Evolutionary conservation across 1,140 invertebrate genomes (phyloP), one percentile per base, ranked within the genome.

Genomic region (Zaprionus africanus): DNA sequence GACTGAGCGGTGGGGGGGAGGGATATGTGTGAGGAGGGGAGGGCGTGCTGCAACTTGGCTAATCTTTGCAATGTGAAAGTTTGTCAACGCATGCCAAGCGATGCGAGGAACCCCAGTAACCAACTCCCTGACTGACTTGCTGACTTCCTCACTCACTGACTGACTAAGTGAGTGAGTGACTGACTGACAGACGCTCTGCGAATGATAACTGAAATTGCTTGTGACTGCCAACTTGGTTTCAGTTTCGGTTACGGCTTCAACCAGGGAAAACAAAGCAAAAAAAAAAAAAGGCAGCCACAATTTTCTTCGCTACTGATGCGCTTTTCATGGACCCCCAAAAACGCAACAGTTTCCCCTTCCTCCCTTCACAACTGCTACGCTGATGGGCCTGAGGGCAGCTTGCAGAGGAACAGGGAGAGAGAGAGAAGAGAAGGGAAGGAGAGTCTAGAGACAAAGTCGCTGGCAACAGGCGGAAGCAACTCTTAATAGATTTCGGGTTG

Each of bases 401-500:
- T 6, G 38, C 9, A 11, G 9, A 34, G 9, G 9, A 9, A 11
- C 3, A 11, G 31, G 5, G 5, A 15, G 5, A 6, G 13, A 0
- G 31, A 13, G 68, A 9, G 26, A 0, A 7, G 28, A 7, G 28
- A 5, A 6, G 28, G 1, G 12, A 5, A 4, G 13, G 15, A 13
- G 43, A 15, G 68, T 36, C 41, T 63, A 28, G 53, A 54, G 54
- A 54, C 56, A 46, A 17, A n/a, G 41, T 57, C 38, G 63, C 31
- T 71, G 73, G 73, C 68, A 76, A 76, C 74, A 76, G 78, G 75
- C 78, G 70, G 78, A 80, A 77, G 69, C 63, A 64, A 54, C 58
- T 77, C 75, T 77, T 80, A 80, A 80, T 80, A 75, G 78, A 80
- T 80, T 80, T 80, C 76, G 24, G 72, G 70, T 68, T 78, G 78